Conservation (phyloP, 2,113 vertebrate species). For the Eonycteris spelaea region DNA sequence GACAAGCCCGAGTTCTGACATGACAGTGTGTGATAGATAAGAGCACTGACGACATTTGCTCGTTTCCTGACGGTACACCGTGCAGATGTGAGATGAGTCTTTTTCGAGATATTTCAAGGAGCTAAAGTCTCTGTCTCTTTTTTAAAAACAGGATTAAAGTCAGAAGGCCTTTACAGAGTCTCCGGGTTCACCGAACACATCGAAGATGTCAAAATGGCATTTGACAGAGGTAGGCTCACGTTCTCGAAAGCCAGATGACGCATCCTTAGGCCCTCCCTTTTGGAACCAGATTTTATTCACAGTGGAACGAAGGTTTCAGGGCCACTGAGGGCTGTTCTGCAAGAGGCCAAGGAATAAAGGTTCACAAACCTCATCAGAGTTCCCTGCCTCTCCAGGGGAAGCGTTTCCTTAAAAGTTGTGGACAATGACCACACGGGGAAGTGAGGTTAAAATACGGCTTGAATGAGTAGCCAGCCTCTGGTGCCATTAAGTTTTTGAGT, state of each 20-base stretch:
- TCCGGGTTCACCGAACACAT: constrained; percentile 98
- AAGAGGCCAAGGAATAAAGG: neutral
- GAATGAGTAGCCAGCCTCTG: neutral
- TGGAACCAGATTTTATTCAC: neutral
- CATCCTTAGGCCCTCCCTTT: neutral
- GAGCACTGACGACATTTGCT: neutral
- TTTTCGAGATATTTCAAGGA: neutral
- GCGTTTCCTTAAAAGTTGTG: neutral
- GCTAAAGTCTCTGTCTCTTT: neutral
- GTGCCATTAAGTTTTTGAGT: neutral
- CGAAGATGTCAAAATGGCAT: constrained; percentile 95
- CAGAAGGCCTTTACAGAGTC: constrained; percentile 96
- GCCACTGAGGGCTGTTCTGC: neutral
- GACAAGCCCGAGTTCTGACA: neutral
- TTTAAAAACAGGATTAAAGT: constrained; percentile 90
- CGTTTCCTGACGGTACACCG: neutral
- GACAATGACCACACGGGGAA: neutral
- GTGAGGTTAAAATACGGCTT: neutral
- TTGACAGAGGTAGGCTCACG: constrained; percentile 91
- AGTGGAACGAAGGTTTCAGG: neutral
- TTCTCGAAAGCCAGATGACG: neutral
- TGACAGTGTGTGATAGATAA: neutral
- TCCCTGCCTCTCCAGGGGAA: neutral
- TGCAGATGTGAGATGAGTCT: neutral
- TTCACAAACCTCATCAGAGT: neutral